phyloP scores from a whole-genome alignment of 1,140 invertebrate species.

The Globodera ellingtonae region DNA sequence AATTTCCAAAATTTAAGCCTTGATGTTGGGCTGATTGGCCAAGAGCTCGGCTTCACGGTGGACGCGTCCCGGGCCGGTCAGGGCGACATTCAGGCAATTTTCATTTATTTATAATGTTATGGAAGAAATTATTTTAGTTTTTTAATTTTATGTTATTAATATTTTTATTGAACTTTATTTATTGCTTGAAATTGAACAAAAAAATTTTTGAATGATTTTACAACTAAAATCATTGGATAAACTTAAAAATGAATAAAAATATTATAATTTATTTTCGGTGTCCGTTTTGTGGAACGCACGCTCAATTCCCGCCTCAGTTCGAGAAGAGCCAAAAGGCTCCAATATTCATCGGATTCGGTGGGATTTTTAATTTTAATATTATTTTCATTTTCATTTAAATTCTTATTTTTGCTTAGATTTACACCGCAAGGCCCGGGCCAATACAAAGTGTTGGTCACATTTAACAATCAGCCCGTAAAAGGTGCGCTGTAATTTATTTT shows the following conservation, averaged over 20 bases:
- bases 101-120: neutral
- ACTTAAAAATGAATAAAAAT: no score
- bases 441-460: constrained; percentile 88
- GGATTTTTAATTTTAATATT: neutral
- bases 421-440: constrained; percentile 84
- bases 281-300: constrained; percentile 77
- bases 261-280: constrained; percentile 64
- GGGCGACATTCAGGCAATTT: constrained; percentile 76
- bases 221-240: constrained; percentile 1
- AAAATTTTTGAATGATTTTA: neutral
- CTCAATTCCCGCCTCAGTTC: constrained; percentile 80
- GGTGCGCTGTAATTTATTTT: constrained; percentile 6
- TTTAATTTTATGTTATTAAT: no score
- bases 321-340: constrained; percentile 74
- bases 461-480: constrained; percentile 92
- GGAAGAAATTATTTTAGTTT: neutral
- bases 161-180: no score
- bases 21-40: constrained; percentile 77
- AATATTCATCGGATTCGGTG: constrained; percentile 1
- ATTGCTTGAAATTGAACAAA: no score
- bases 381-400: neutral
- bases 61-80: constrained; percentile 80
- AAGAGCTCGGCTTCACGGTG: constrained; percentile 81
- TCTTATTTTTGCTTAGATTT: constrained; percentile 68
- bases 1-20: constrained; percentile 52